A percentile compares a stretch with the other conserved stretches of the same genome.
These are phyloP conservation scores for Megatriorchis doriae DNA, from an alignment of 2,113 vertebrate genomes.

Conservation along the genomic window DNA sequence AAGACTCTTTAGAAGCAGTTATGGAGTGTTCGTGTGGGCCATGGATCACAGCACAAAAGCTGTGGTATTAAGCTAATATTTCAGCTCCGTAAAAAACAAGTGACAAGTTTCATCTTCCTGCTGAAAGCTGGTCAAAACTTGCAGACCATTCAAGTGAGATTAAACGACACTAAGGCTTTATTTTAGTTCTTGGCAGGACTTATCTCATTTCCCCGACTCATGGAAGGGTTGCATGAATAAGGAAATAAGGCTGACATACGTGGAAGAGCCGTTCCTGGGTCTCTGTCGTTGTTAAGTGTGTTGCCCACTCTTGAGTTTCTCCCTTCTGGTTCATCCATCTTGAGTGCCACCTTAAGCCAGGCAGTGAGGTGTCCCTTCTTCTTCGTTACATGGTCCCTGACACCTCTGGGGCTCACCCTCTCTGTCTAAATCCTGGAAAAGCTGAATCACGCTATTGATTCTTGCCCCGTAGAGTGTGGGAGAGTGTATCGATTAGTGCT, in stretches of 20 bases:
- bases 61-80: not conserved
- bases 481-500: not conserved
- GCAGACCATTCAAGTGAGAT: not conserved
- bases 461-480: accelerated
- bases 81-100: not conserved
- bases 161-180: not conserved
- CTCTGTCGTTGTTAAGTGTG: not conserved
- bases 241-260: not conserved
- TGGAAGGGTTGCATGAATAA: not conserved
- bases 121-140: not conserved
- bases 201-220: not conserved
- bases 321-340: not conserved
- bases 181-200: not conserved
- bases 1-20: not conserved
- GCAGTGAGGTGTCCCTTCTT: not conserved
- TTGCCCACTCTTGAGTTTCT: not conserved
- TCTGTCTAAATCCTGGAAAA: not conserved
- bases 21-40: accelerated
- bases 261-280: not conserved
- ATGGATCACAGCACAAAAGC: not conserved
- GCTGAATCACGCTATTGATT: not conserved
- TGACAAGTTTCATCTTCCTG: not conserved
- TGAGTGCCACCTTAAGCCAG: not conserved
- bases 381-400: not conserved
- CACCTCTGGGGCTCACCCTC: not conserved